Base-by-base conservation (phyloP, 2,113 vertebrate species). In the Pluvianellus socialis region DNA sequence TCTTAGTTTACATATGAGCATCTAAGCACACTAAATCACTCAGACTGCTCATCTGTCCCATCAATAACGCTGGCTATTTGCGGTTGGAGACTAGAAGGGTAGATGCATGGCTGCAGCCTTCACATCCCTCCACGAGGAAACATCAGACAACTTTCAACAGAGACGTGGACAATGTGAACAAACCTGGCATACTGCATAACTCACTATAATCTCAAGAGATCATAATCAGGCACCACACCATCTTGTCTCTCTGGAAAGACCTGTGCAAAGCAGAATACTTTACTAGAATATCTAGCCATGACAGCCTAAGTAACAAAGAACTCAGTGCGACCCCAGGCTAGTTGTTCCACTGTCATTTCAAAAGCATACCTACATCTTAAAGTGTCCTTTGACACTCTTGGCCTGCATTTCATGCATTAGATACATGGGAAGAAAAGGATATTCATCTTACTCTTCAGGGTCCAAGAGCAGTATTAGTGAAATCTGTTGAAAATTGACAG, bases 61-160 rank as follows among this genome's bases (percentile, higher is more conserved):
- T 28, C 15, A 63, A 12, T 18, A 32, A 52, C 22, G 52, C 5
- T 12, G 33, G 27, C 5, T 52, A 74, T 44, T 38, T 50, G 44
- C 68, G 35, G 77, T 23, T 33, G 35, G 35, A 59, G 17, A 59
- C 68, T 7, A 63, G 5, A 70, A 73, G 23, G 26, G 22, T 23
- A 38, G 45, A 55, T n/a, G 40, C 11, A 73, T 0, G 0, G n/a
- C 3, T 19, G 15, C 24, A 73, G 32, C n/a, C 45, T 32, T 3
- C 76, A 35, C 32, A 23, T 14, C 14, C 10, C 71, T 70, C 35
- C 35, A 59, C 4, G 13, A 59, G 33, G 52, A 75, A 82, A 82
- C 12, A 65, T 17, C 35, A 56, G 61, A 75, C 5, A 19, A 53
- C 38, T 70, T 86, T 30, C 40, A 66, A 19, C 7, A 55, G 24